Evolutionary conservation across 2,113 vertebrate genomes (phyloP), one percentile per base, ranked within the genome.

Genomic region (Damaliscus lunatus): DNA sequence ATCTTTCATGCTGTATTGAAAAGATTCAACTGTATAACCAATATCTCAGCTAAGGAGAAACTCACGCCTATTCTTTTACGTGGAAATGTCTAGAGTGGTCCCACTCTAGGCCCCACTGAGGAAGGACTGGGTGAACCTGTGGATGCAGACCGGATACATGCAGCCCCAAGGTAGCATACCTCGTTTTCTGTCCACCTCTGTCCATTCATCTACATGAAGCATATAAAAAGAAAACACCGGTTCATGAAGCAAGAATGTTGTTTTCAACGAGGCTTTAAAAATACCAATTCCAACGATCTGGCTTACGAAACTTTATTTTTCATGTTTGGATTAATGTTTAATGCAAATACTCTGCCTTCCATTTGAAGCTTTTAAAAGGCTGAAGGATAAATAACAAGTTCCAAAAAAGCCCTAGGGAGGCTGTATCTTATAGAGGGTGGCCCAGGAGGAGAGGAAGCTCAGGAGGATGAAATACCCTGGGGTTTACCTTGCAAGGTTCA

Each of bases 141-240:
- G 94, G 96, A 97, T 94, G 96, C 88, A 97, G 5, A 92, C 97
- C 97, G 98, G 98, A 97, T 46, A 95, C 98, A 99, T 98, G 99
- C 98, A 98, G 98, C 97, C 98, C 97, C 91, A 78, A 98, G 97
- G 60, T 98, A 99, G 99, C 98, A 98, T 99, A 99, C 99, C 99
- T 99, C 99, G 99, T 99, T 98, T 99, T 99, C 99, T 99, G 99
- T 99, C 99, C 98, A 99, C 99, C 99, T 99, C 99, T 99, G 99
- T 99, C 99, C 99, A 99, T 99, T 99, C 99, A 99, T 99, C 99
- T 99, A 99, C 97, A 99, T 96, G 98, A 98, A 99, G 99, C 99
- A 99, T 98, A 99, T 85, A 98, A 99, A 99, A 98, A 98, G 99
- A 99, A 99, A 99, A 99, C 98, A 99, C 82, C 98, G 96, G 98